Evolutionary conservation across 2,797 vertebrate species (phyloP).

Genomic region (Pelobates cultripes): DNA sequence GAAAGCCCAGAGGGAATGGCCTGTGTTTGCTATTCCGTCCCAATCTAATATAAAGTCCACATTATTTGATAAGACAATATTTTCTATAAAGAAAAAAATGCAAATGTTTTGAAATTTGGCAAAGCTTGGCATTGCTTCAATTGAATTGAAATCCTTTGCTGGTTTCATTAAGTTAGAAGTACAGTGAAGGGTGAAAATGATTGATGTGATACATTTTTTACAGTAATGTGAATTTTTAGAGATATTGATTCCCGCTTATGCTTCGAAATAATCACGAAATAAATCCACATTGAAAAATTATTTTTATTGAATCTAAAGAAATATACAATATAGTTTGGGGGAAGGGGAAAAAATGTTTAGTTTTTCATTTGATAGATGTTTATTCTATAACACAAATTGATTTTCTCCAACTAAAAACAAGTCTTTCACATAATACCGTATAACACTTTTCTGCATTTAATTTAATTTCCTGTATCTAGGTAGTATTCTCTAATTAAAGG

Average conservation of each 20-base stretch:
- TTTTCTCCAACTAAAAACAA: neutral
- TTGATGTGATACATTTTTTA: conserved; percentile 52
- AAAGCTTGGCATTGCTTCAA: conserved; percentile 10
- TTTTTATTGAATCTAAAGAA: conserved; percentile 18
- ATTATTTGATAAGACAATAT: conserved; percentile 27
- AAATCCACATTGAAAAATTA: conserved; percentile 33
- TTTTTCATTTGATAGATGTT: conserved; percentile 18
- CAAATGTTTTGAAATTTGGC: conserved; percentile 33
- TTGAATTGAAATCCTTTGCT: conserved; percentile 42
- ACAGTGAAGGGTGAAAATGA: conserved; percentile 45
- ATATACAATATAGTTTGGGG: neutral
- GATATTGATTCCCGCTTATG: conserved; percentile 52
- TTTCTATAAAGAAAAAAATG: conserved; percentile 24
- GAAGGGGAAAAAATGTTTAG: conserved; percentile 4
- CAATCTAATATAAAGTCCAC: conserved; percentile 12
- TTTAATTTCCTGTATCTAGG: too few species aligned
- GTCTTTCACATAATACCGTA: neutral
- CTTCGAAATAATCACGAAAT: conserved; percentile 50
- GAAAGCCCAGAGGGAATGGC: neutral
- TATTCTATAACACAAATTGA: conserved; percentile 12
- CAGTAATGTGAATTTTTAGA: conserved; percentile 50
- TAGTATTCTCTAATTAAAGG: too few species aligned
- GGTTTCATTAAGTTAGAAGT: conserved; percentile 52
- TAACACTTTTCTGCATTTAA: neutral
- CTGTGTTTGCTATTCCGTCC: conserved; percentile 13